Evolutionary conservation across 2,888 invertebrate genomes (phyloP).

Genomic region (Ichneumoninae sp.): DNA sequence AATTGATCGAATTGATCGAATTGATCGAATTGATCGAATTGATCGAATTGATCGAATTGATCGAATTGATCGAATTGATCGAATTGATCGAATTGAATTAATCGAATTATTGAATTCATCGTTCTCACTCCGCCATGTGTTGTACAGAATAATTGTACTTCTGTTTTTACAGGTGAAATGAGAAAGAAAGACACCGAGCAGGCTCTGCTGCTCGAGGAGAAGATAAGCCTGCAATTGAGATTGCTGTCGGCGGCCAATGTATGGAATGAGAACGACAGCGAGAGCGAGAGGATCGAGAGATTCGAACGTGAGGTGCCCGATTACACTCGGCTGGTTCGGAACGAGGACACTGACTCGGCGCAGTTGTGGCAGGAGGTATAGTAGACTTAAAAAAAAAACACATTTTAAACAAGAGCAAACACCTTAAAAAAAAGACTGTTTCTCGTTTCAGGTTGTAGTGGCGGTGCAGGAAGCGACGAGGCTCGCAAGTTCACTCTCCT

Average conservation of each 20-base stretch:
- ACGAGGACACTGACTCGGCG: constrained; percentile 90
- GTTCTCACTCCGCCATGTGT: too few species aligned
- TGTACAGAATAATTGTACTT: constrained; percentile 4
- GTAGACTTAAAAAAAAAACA: background rate
- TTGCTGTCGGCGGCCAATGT: constrained; percentile 89
- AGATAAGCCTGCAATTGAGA: constrained; percentile 93
- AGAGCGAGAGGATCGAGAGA: constrained; percentile 75
- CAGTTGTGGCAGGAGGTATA: constrained; percentile 93
- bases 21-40: too few species aligned
- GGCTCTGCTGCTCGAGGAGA: constrained; percentile 94
- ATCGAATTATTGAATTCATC: too few species aligned
- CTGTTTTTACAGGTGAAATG: constrained; percentile 89
- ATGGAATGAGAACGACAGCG: constrained; percentile 80
- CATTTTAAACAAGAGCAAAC: background rate
- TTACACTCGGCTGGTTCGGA: constrained; percentile 90
- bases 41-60: too few species aligned
- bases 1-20: too few species aligned
- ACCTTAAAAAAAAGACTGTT: constrained; percentile 5
- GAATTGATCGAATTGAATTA: too few species aligned
- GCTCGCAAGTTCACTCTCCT: constrained; percentile 90
- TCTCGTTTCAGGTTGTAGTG: constrained; percentile 75
- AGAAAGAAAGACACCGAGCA: constrained; percentile 95
- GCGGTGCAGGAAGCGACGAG: constrained; percentile 89
- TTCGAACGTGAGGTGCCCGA: constrained; percentile 85
- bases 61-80: too few species aligned